Conservation (phyloP, 2,888 invertebrate genomes). For the Atherix ibis region DNA sequence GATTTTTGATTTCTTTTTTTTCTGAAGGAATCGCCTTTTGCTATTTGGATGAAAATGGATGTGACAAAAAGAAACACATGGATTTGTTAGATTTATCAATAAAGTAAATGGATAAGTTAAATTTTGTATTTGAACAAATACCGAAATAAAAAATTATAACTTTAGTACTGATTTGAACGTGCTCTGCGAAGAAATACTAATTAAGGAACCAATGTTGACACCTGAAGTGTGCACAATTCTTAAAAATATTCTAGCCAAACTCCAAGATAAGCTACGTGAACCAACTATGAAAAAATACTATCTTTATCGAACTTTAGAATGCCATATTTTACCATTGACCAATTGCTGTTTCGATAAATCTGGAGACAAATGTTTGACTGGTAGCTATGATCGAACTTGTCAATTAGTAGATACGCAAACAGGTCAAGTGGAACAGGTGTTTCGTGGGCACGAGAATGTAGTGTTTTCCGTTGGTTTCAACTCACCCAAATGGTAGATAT, state of each 20-base stretch:
- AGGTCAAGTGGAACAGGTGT: constrained; percentile 49
- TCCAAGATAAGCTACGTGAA: constrained; percentile 47
- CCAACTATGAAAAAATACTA: constrained; percentile 46
- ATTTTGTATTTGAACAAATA: constrained; percentile 4
- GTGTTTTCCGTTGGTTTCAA: constrained; percentile 68
- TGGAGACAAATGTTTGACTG: constrained; percentile 60
- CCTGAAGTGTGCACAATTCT: constrained; percentile 41
- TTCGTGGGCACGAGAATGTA: constrained; percentile 63
- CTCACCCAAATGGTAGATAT: constrained; percentile 47
- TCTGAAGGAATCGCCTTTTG: constrained; percentile 42
- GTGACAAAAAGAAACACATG: constrained; percentile 42
- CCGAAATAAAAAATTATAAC: constrained; percentile 4
- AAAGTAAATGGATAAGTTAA: constrained; percentile 34
- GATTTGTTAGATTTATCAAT: constrained; percentile 46
- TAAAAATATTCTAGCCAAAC: constrained; percentile 41
- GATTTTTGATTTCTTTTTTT: constrained; percentile 6
- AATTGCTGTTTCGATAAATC: constrained; percentile 55
- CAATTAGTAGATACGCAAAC: constrained; percentile 61
- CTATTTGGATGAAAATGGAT: constrained; percentile 40
- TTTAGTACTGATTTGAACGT: constrained; percentile 10
- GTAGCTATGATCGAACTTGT: constrained; percentile 73
- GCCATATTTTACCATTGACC: constrained; percentile 54
- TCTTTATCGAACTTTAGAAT: constrained; percentile 46
- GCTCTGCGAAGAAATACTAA: constrained; percentile 33
- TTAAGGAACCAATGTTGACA: constrained; percentile 40